phyloP scores from a whole-genome alignment of 2,113 vertebrate species.

The Sarotherodon lohbergeri region DNA sequence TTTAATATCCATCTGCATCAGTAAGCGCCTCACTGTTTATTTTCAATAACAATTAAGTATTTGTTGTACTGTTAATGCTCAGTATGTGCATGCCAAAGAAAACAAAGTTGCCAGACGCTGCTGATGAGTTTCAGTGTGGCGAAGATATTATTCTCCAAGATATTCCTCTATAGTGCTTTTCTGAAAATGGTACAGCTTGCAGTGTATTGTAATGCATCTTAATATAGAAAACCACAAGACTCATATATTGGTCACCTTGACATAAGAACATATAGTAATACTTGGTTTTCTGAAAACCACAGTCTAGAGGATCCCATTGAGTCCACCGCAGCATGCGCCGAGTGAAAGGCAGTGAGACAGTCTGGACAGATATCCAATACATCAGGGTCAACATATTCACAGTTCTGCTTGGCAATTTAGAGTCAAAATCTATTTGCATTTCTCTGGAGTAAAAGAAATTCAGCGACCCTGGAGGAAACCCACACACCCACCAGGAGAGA shows the following conservation, averaged over 20 bases:
- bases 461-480: background rate
- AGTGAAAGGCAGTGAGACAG: background rate
- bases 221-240: background rate
- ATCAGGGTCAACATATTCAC: slow-evolving; percentile 12
- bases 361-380: background rate
- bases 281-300: background rate
- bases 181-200: background rate
- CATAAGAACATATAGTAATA: background rate
- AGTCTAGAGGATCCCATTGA: background rate
- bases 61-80: background rate
- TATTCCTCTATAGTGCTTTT: background rate
- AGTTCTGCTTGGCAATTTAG: background rate
- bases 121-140: background rate
- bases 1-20: background rate
- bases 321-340: background rate
- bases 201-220: background rate
- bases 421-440: slow-evolving; percentile 20
- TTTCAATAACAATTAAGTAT: background rate
- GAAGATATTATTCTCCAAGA: background rate
- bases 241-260: background rate
- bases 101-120: background rate
- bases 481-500: background rate
- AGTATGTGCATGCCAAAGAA: background rate
- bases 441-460: background rate
- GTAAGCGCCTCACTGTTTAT: background rate